Evolutionary conservation across 2,888 invertebrate genomes (phyloP), one percentile per base, ranked within the genome.

Genomic region (Torymus tubicola): DNA sequence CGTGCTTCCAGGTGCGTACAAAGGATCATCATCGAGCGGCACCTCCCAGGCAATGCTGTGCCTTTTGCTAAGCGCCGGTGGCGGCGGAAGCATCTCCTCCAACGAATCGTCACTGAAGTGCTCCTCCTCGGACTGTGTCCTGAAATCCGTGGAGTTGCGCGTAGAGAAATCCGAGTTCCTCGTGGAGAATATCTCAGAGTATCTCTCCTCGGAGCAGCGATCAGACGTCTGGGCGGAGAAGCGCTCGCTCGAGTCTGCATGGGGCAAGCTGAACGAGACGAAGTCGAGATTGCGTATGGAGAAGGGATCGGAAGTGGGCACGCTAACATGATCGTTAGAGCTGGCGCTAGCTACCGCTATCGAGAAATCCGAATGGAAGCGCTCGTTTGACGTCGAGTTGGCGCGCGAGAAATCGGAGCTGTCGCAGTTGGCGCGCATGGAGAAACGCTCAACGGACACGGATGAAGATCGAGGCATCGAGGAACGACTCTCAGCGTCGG

Each of bases 31-130:
- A 78, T 93, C 93, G 86, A 96, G 93, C 83, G 96, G 95, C 83
- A 96, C 96, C 92, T 96, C 96, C 96, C 96, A 96, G 83, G 96
- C 96, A 85, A 96, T 96, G 89, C 96, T 96, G 88, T 95, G 94
- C 86, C 96, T 93, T 92, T 96, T 96, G 82, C 87, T 85, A 88
- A 91, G 90, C 64, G 92, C 91, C 16, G 93, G 92, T 16, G 93
- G 94, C 64, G 94, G 95, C 60, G 94, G 95, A 84, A 95, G 92
- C 86, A 94, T 92, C 88, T 95, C 96, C 90, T 96, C 96, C 83
- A 96, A 91, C 18, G 96, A 96, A 91, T 96, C 96, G 90, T 96
- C 96, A 31, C 96, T 96, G 90, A 96, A 96, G 83, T 93, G 94
- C 83, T 93, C 93, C 85, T 92, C 93, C 82, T 92, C 93, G 50